Conservation (phyloP, 2,113 vertebrate species). For the Pteropus alecto region DNA sequence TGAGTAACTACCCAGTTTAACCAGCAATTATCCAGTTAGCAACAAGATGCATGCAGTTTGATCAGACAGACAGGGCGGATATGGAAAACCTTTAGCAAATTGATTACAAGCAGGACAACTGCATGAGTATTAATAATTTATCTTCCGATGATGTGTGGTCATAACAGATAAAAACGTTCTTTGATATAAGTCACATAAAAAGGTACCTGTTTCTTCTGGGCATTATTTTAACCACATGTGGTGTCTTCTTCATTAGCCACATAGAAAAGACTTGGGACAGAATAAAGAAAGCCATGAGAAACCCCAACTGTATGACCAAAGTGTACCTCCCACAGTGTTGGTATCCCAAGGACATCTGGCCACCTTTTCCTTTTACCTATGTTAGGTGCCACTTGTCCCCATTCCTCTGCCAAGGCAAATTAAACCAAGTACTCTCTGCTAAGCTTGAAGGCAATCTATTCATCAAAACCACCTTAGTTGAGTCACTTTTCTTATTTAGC, state of each 20-base stretch:
- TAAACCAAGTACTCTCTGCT: not conserved
- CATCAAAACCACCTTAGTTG: not conserved
- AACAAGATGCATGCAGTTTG: not conserved
- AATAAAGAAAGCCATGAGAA: not conserved
- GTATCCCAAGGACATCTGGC: not conserved
- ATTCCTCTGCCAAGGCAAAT: not conserved
- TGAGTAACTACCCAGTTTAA: not conserved
- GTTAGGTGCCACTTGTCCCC: not conserved
- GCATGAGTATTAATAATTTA: not conserved
- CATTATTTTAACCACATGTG: not conserved
- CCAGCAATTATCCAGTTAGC: not conserved
- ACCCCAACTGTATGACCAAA: not conserved
- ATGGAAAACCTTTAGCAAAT: not conserved
- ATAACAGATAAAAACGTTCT: not conserved
- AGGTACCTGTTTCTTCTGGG: not conserved
- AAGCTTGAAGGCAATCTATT: conserved; percentile 1
- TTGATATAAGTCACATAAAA: not conserved
- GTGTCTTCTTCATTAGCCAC: not conserved
- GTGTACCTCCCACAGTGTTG: not conserved
- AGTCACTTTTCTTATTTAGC: not conserved
- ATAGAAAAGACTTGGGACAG: not conserved
- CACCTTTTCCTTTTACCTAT: not conserved
- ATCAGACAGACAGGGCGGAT: not conserved
- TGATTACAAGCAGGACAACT: not conserved
- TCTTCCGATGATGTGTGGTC: not conserved